These are phyloP conservation scores for Pristionchus maxplancki DNA, from an alignment of 2,888 invertebrate genomes.

Conservation along the genomic window DNA sequence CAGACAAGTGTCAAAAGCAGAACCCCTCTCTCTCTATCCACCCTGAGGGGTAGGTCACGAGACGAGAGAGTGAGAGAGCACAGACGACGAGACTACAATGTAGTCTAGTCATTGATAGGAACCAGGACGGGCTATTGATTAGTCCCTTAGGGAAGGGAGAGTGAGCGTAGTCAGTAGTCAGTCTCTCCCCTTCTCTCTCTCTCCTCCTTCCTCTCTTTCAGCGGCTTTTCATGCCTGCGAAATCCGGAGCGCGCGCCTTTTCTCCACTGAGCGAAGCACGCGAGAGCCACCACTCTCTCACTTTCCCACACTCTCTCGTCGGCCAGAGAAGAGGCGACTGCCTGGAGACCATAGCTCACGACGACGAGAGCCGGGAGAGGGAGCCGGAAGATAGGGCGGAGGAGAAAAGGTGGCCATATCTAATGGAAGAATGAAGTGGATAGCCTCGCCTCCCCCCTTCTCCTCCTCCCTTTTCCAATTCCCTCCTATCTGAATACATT, in stretches of 20 bases:
- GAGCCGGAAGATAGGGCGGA: neutral
- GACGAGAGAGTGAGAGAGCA: neutral
- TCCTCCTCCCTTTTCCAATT: conserved; percentile 35
- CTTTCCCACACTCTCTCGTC: neutral
- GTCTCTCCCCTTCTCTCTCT: neutral
- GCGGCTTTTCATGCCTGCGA: conserved; percentile 43
- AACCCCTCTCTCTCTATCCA: neutral
- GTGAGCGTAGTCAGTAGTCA: neutral
- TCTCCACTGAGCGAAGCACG: neutral
- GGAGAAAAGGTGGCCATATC: conserved; percentile 17
- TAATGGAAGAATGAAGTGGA: conserved; percentile 30
- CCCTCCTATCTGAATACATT: conserved; percentile 43
- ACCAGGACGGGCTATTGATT: neutral
- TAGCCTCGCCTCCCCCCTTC: conserved; percentile 9
- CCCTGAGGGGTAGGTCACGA: neutral
- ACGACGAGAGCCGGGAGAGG: neutral
- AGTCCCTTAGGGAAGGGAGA: neutral
- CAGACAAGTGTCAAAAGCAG: neutral
- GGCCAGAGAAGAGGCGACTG: neutral
- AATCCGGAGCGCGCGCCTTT: conserved; percentile 28
- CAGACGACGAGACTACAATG: neutral
- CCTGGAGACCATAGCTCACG: neutral
- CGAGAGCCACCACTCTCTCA: neutral
- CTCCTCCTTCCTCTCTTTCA: conserved; percentile 2
- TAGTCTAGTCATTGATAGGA: neutral